phyloP scores from a whole-genome alignment of 2,113 vertebrate genomes.

The Nerophis ophidion region DNA sequence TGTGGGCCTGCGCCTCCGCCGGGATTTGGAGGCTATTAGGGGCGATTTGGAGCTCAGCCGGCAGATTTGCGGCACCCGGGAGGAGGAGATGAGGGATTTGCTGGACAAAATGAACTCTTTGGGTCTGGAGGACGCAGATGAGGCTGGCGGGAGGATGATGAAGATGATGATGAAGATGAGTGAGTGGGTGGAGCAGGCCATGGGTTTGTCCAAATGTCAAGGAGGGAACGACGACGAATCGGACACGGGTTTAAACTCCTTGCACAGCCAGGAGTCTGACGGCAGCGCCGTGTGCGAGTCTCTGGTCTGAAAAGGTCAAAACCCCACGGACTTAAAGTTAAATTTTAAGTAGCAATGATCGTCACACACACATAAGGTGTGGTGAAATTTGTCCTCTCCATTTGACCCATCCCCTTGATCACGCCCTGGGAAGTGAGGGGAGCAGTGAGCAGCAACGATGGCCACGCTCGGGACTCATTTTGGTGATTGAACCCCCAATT shows the following conservation, averaged over 20 bases:
- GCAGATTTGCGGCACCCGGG: conserved; percentile 74
- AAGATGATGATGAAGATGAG: conserved; percentile 35
- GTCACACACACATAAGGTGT: too few relatives aligned
- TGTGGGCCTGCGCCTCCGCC: conserved; percentile 85
- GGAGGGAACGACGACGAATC: conserved; percentile 86
- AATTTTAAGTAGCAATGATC: too few relatives aligned
- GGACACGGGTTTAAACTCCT: conserved; percentile 91
- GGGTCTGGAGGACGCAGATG: conserved; percentile 52
- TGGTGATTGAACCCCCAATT: too few relatives aligned
- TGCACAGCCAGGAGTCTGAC: conserved; percentile 97
- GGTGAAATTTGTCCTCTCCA: too few relatives aligned
- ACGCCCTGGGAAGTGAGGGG: too few relatives aligned
- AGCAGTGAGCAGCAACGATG: too few relatives aligned
- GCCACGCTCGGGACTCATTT: too few relatives aligned
- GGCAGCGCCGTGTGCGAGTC: conserved; percentile 82
- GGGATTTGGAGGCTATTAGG: conserved; percentile 82
- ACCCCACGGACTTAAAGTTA: too few relatives aligned
- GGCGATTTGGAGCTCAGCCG: conserved; percentile 78
- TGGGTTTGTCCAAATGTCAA: conserved; percentile 73
- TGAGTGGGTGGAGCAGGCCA: conserved; percentile 80
- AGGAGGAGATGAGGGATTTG: conserved; percentile 79
- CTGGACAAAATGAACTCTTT: conserved; percentile 76
- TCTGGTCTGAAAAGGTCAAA: conserved; percentile 66
- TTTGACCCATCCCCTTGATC: too few relatives aligned
- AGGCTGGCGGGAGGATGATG: conserved; percentile 25